Evolutionary conservation across 2,113 vertebrate species (phyloP).

Genomic region (Calcarius ornatus): DNA sequence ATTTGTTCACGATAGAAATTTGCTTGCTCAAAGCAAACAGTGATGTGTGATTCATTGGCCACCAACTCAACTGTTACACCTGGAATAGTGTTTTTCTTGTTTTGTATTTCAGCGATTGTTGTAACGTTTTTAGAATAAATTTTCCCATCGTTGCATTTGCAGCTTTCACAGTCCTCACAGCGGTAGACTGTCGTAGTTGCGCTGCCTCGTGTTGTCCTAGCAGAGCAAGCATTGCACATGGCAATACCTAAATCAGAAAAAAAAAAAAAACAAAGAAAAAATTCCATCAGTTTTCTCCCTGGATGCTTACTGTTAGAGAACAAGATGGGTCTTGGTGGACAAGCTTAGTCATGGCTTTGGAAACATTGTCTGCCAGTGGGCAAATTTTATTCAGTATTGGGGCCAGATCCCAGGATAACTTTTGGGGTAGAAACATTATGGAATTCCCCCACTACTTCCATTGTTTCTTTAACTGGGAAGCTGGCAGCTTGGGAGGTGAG

Average conservation of each 20-base stretch:
- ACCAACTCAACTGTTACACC: fast-evolving
- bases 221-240: fast-evolving
- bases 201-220: fast-evolving
- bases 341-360: background rate
- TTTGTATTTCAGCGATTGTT: background rate
- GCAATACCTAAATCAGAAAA: background rate
- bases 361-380: background rate
- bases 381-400: background rate
- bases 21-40: background rate
- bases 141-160: fast-evolving
- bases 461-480: background rate
- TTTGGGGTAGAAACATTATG: fast-evolving
- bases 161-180: background rate
- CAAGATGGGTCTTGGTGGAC: background rate
- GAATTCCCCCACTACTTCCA: background rate
- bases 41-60: fast-evolving
- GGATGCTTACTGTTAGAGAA: background rate
- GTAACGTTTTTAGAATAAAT: fast-evolving
- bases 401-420: background rate
- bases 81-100: fast-evolving
- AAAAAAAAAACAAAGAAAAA: background rate
- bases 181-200: background rate
- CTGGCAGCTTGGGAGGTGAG: background rate
- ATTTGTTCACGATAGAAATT: fast-evolving
- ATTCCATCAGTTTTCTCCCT: background rate